These are phyloP conservation scores for Amblyopsis rosae DNA, from an alignment of 2,113 vertebrate species.

Conservation along the genomic window DNA sequence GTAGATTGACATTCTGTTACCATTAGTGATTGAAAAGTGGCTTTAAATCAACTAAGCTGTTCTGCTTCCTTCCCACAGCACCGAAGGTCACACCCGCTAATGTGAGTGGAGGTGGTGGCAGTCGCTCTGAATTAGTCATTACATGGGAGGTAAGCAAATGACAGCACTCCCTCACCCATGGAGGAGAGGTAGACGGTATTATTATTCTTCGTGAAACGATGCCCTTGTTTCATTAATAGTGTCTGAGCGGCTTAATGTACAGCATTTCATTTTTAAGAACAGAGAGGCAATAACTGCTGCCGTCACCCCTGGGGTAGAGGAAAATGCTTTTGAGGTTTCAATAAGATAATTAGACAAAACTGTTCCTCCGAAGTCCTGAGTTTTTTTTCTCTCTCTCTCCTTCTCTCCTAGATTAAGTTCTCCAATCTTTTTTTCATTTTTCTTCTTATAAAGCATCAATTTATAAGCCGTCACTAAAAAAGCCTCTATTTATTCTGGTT, in stretches of 20 bases:
- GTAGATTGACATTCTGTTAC: not conserved
- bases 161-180: conserved; percentile 40
- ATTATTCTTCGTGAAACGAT: conserved; percentile 55
- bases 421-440: conserved; percentile 19
- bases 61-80: conserved; percentile 76
- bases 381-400: conserved; percentile 24
- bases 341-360: conserved; percentile 71
- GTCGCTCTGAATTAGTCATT: conserved; percentile 96
- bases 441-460: not conserved
- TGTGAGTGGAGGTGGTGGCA: conserved; percentile 95
- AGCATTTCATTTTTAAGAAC: conserved; percentile 71
- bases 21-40: not conserved
- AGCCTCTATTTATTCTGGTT: conserved; percentile 44
- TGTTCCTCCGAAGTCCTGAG: conserved; percentile 44
- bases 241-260: conserved; percentile 59
- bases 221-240: conserved; percentile 68
- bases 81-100: conserved; percentile 95
- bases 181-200: conserved; percentile 39
- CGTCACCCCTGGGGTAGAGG: conserved; percentile 54
- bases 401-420: conserved; percentile 1
- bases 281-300: conserved; percentile 68
- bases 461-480: not conserved
- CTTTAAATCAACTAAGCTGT: conserved; percentile 43
- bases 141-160: conserved; percentile 91
- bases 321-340: conserved; percentile 65